Conservation (phyloP, 2,797 vertebrate species). For the Geotria australis region DNA sequence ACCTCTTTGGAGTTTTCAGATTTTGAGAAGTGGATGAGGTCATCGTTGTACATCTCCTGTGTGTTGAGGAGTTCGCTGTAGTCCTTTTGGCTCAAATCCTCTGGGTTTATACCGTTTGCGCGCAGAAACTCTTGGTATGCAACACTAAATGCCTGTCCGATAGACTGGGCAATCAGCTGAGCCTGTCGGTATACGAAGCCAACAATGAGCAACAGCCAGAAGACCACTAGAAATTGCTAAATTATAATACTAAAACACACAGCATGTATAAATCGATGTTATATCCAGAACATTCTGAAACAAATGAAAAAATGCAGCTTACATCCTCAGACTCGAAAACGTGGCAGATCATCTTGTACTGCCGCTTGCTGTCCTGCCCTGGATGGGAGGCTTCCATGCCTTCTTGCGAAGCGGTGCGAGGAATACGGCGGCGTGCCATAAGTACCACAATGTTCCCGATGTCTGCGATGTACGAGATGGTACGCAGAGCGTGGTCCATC, state of each 20-base stretch:
- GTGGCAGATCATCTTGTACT: constrained; percentile 99
- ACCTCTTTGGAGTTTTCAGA: constrained; percentile 99
- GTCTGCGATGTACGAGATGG: constrained; percentile 90
- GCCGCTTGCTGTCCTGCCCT: constrained; percentile 65
- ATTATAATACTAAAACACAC: constrained; percentile 1
- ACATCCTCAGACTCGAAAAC: constrained; percentile 97
- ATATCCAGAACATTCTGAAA: too few species aligned
- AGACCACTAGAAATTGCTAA: neutral
- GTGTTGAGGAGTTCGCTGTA: constrained; percentile 98
- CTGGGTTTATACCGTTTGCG: constrained; percentile 92
- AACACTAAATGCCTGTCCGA: constrained; percentile 94
- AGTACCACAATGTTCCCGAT: constrained; percentile 92
- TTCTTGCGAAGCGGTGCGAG: constrained; percentile 70
- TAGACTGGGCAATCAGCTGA: constrained; percentile 94
- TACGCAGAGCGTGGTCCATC: constrained; percentile 93
- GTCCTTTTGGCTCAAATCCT: constrained; percentile 96
- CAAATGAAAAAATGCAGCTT: constrained; percentile 12
- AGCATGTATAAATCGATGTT: neutral
- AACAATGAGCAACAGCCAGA: constrained; percentile 4
- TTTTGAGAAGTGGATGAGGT: constrained; percentile 97
- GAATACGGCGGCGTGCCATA: constrained; percentile 85
- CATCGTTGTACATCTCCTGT: constrained; percentile 98
- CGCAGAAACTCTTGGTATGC: constrained; percentile 95
- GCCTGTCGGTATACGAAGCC: constrained; percentile 20
- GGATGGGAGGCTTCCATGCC: constrained; percentile 91